Evolutionary conservation across 92 coral and sea anemone species (phyloP).

Genomic region (Epizoanthus ramosus): DNA sequence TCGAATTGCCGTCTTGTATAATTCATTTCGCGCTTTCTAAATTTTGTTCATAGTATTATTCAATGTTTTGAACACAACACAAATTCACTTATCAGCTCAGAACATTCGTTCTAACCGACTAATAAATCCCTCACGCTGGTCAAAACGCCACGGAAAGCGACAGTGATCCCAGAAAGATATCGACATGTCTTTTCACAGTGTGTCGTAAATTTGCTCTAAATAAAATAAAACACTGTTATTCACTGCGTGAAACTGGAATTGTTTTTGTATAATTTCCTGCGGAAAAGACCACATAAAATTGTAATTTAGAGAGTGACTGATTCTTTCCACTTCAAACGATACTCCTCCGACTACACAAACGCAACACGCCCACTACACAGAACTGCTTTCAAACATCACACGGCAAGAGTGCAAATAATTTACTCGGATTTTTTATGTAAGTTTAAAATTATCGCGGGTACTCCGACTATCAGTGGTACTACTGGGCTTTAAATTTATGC

Average conservation of each 20-base stretch:
- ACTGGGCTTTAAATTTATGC: background rate
- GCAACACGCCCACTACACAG: background rate
- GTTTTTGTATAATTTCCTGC: slow-evolving; percentile 18
- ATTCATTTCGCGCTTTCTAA: background rate
- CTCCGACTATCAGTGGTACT: background rate
- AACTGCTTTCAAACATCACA: background rate
- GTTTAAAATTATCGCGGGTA: slow-evolving; percentile 4
- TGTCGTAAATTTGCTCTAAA: background rate
- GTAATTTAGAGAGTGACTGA: slow-evolving; percentile 12
- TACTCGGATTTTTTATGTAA: background rate
- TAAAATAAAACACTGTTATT: slow-evolving; percentile 3
- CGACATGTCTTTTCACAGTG: background rate
- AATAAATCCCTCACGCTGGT: too few relatives aligned
- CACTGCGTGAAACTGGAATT: background rate
- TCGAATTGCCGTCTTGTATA: too few relatives aligned
- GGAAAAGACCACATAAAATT: slow-evolving; percentile 25
- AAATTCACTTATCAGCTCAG: background rate
- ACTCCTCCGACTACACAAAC: background rate
- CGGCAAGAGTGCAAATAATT: background rate
- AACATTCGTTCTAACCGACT: too few relatives aligned
- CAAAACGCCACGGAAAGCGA: too few relatives aligned
- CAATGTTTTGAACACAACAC: background rate
- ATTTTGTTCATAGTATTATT: background rate
- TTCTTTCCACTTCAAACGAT: slow-evolving; percentile 19
- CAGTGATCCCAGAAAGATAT: too few relatives aligned